A percentile compares a stretch with the other conserved stretches of the same genome.
These are phyloP conservation scores for Sitobion miscanthi DNA, from an alignment of 1,140 invertebrate genomes.

Conservation along the genomic window DNA sequence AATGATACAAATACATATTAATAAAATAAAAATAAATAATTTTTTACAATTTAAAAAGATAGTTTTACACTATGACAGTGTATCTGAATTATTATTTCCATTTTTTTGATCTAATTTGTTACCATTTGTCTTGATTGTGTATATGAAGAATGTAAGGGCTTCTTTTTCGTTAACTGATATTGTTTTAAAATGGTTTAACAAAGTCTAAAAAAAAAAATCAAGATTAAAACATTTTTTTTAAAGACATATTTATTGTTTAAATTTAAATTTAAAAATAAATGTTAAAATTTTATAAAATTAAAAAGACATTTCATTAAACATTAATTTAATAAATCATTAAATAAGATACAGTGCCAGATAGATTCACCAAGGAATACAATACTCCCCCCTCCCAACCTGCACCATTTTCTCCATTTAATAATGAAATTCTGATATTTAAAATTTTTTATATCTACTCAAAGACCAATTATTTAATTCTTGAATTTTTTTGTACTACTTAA, in stretches of 20 bases:
- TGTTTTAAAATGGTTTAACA: constrained; percentile 93
- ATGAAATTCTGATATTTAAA: no score
- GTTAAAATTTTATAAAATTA: no score
- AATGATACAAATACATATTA: not conserved
- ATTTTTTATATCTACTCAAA: no score
- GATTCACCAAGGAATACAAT: no score
- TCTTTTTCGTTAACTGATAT: constrained; percentile 94
- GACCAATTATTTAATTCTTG: no score
- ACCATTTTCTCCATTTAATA: no score
- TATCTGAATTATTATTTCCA: constrained; percentile 63
- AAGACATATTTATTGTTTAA: not conserved
- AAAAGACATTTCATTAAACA: not conserved
- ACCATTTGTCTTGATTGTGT: constrained; percentile 92
- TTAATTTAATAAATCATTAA: no score
- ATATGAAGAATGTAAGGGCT: constrained; percentile 94
- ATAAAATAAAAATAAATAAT: constrained; percentile 29
- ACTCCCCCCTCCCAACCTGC: no score
- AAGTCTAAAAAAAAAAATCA: constrained; percentile 70
- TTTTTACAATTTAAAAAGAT: not conserved
- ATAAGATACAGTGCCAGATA: no score
- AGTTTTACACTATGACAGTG: constrained; percentile 3
- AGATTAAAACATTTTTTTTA: not conserved
- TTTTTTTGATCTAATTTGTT: constrained; percentile 92
- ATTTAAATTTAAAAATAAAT: no score
- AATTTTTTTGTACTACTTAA: no score